Base-by-base conservation (phyloP, 2,113 vertebrate species). In the Nansenia antarctica region DNA sequence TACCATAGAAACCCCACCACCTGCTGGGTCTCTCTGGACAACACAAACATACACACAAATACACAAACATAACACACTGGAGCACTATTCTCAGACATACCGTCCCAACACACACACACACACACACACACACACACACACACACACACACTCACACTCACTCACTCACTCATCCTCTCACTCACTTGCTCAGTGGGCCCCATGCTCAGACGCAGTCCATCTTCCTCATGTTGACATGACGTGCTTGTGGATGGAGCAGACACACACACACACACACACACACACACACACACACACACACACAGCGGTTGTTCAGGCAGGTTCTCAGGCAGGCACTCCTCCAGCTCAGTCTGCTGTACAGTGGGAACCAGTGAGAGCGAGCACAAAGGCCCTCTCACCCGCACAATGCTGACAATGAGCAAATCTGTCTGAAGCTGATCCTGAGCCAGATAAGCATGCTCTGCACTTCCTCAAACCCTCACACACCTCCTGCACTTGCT, bases 161-260 rank as follows among this genome's bases (percentile, higher is more conserved):
- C 71, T 86, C 85, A 82, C 73, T 86, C 84, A 74, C 77, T 86
- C 86, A 78, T 71, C 65, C 60, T 72, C 77, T 82, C 84, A 80
- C 77, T 84, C 74, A 59, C 72, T 72, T 69, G 74, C 73, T 75
- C 53, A 80, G 78, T 2, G 3, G 74, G 69, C 73, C 74, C 72
- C 70, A 20, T 71, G 73, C 82, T 82, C 76, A 62, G 75, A 78
- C 78, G 86, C 74, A 72, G 72, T 90, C 81, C 85, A 88, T 88
- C 88, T 82, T 85, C 69, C 78, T 73, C 67, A 80, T 63, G 73
- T 62, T 82, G 85, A 88, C 82, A 73, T 65, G 14, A 14, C n/a
- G 75, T 70, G 72, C 82, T 84, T 85, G 86, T 81, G 79, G 75
- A 81, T 81, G 85, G 83, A 79, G 67, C 37, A 61, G 78, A 83